Evolutionary conservation across 1,140 invertebrate species (phyloP).

Genomic region (Hyposmocoma kahamanoa): DNA sequence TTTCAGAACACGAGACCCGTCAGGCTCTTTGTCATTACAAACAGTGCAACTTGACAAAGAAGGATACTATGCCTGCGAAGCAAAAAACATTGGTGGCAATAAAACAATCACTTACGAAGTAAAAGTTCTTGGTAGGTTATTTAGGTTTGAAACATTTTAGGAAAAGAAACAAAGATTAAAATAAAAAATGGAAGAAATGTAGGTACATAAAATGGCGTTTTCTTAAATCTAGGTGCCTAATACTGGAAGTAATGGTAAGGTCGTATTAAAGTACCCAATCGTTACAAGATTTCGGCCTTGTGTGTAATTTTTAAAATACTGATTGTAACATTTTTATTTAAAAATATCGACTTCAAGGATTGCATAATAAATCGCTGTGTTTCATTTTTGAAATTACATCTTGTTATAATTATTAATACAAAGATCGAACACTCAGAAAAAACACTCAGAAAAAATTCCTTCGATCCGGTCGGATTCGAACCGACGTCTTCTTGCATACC

Average conservation of each 20-base stretch:
- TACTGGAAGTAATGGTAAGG: background rate
- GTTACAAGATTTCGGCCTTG: background rate
- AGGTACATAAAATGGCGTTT: background rate
- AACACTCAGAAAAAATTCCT: too few relatives aligned
- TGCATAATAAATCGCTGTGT: too few relatives aligned
- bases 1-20: background rate
- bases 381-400: too few relatives aligned
- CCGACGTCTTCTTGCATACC: too few relatives aligned
- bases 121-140: constrained; percentile 26
- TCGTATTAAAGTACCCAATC: background rate
- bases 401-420: too few relatives aligned
- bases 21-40: constrained; percentile 10
- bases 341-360: too few relatives aligned
- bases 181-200: background rate
- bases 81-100: constrained; percentile 19
- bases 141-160: background rate
- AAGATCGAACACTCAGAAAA: too few relatives aligned
- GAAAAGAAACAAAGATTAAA: background rate
- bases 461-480: too few relatives aligned
- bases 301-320: background rate
- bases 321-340: background rate
- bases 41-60: constrained; percentile 17
- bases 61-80: constrained; percentile 35
- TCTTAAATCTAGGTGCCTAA: background rate
- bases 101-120: constrained; percentile 32